Conservation (phyloP, 37 sponge, comb jelly and placozoan species). For the Ephydatia muelleri region DNA sequence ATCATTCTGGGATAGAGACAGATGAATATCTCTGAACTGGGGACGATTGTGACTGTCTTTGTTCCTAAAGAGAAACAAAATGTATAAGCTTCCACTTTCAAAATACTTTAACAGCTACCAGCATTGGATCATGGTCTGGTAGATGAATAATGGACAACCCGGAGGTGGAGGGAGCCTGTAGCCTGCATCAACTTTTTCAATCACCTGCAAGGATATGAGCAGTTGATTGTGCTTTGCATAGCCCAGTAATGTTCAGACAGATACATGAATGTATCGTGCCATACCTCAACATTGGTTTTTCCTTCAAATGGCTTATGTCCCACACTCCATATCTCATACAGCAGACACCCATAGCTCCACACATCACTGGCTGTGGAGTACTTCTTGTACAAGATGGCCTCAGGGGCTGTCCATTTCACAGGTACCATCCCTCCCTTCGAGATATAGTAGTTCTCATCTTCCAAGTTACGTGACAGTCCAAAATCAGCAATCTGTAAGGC, state of each 20-base stretch:
- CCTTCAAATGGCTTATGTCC: constrained; percentile 22
- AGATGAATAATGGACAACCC: not conserved
- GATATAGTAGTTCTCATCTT: not conserved
- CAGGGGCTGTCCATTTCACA: not conserved
- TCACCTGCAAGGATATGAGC: constrained; percentile 5
- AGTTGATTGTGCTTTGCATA: not conserved
- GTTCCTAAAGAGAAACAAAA: not conserved
- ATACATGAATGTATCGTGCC: not conserved
- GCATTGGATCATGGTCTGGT: constrained; percentile 13
- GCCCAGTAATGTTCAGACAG: no score
- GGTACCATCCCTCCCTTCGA: not conserved
- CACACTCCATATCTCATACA: constrained; percentile 31
- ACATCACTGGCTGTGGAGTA: not conserved
- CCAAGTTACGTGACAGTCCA: not conserved
- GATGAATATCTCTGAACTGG: not conserved
- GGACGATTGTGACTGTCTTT: not conserved
- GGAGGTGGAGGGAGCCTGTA: constrained; percentile 10
- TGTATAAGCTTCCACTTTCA: not conserved
- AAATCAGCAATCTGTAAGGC: not conserved
- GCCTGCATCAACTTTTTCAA: not conserved
- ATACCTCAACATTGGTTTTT: constrained; percentile 9
- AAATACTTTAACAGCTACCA: not conserved
- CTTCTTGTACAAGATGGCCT: not conserved
- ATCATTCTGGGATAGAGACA: not conserved
- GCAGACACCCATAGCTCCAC: not conserved